A percentile compares a stretch with the other conserved stretches of the same genome.
These are phyloP conservation scores for Hylyphantes graminicola DNA, from an alignment of 1,140 invertebrate species.

Conservation along the genomic window DNA sequence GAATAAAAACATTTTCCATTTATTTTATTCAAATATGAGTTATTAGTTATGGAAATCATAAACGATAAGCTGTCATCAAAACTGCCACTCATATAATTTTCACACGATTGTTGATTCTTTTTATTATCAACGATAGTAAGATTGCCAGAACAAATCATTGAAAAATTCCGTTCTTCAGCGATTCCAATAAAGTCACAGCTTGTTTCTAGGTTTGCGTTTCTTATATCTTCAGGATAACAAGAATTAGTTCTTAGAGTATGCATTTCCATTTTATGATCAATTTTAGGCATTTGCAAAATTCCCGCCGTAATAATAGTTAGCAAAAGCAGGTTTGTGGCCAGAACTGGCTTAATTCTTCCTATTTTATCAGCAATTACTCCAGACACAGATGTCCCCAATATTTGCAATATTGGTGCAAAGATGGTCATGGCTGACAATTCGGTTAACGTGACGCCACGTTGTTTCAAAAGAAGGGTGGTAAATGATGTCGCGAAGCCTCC, in stretches of 20 bases:
- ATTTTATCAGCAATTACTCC: slow-evolving; percentile 49
- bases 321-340: slow-evolving; percentile 26
- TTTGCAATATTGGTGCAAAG: slow-evolving; percentile 6
- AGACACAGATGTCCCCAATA: background rate
- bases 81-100: background rate
- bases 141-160: too few relatives aligned
- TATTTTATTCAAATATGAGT: too few relatives aligned
- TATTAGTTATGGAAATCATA: too few relatives aligned
- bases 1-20: too few relatives aligned
- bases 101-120: background rate
- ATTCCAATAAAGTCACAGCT: background rate
- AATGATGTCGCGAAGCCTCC: slow-evolving; percentile 19
- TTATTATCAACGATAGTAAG: too few relatives aligned
- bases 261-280: background rate
- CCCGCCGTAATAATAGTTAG: background rate
- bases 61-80: background rate
- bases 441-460: slow-evolving; percentile 33
- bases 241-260: background rate
- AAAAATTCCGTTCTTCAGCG: background rate
- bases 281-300: background rate
- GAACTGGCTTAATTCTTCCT: slow-evolving; percentile 40
- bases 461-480: slow-evolving; percentile 14
- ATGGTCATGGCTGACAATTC: slow-evolving; percentile 19
- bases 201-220: too few relatives aligned
- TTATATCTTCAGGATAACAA: background rate